These are phyloP conservation scores for Hydropsyche tenuis DNA, from an alignment of 1,140 invertebrate genomes.

Conservation along the genomic window DNA sequence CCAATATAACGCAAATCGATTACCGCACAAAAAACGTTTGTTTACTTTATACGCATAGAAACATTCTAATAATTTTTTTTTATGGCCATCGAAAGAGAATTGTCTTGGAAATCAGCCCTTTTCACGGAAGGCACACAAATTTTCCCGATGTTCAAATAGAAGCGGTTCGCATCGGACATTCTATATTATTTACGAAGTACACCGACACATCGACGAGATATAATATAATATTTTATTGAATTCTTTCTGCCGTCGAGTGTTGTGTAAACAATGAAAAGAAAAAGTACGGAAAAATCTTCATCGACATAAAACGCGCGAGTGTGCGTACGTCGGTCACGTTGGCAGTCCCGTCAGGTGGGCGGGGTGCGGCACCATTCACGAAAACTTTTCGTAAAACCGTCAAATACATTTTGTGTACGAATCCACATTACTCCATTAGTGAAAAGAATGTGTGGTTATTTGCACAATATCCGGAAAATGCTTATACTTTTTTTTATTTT, in stretches of 20 bases:
- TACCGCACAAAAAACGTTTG: too few species aligned
- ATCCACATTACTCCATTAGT: too few species aligned
- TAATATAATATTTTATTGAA: constrained; percentile 48
- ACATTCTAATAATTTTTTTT: too few species aligned
- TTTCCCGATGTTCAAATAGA: constrained; percentile 25
- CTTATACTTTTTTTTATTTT: too few species aligned
- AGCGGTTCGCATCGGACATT: background rate
- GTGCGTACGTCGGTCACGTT: constrained; percentile 12
- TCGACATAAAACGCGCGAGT: constrained; percentile 26
- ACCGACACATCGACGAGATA: constrained; percentile 17
- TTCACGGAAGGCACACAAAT: constrained; percentile 14
- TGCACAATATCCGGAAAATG: too few species aligned
- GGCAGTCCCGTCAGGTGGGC: constrained; percentile 34
- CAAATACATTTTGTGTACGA: too few species aligned
- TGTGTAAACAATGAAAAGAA: constrained; percentile 45
- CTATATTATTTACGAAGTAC: too few species aligned
- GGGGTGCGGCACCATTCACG: constrained; percentile 45
- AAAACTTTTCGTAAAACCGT: constrained; percentile 25
- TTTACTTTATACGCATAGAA: too few species aligned
- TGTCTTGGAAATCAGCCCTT: background rate
- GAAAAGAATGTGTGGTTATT: too few species aligned
- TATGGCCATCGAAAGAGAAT: too few species aligned
- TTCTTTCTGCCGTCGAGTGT: constrained; percentile 47
- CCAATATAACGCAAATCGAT: too few species aligned
- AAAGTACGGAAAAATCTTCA: constrained; percentile 41